Percentiles rank a stretch among this genome's conserved stretches.
Evolutionary conservation across 2,888 invertebrate species (phyloP).

Genomic region (Spilosoma lubricipeda): DNA sequence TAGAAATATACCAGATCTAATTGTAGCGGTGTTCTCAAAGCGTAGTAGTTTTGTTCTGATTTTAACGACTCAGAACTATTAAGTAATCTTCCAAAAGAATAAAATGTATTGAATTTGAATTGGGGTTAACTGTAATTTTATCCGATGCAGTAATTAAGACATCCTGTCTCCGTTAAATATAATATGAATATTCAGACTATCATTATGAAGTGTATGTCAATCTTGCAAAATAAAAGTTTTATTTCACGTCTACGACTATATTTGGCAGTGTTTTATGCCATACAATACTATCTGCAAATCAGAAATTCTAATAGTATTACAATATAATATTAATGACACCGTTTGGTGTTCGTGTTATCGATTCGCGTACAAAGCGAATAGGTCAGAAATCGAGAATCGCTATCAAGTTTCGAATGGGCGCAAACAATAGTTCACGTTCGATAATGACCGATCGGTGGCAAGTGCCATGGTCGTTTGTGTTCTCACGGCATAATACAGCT

Average conservation of each 20-base stretch:
- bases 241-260: constrained; percentile 1
- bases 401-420: constrained; percentile 21
- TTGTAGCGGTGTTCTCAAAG: not conserved
- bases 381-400: constrained; percentile 17
- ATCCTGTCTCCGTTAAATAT: not conserved
- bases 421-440: constrained; percentile 61
- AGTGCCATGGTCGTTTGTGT: constrained; percentile 65
- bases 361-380: constrained; percentile 15
- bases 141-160: not conserved
- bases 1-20: not conserved
- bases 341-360: constrained; percentile 12
- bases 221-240: not conserved
- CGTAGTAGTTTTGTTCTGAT: not conserved
- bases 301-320: not conserved
- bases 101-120: not conserved
- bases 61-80: too few relatives aligned
- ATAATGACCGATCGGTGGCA: constrained; percentile 59
- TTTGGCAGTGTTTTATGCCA: constrained; percentile 11
- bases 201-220: not conserved
- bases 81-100: not conserved
- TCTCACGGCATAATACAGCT: constrained; percentile 59
- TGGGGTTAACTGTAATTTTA: not conserved
- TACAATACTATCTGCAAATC: constrained; percentile 19
- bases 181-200: not conserved
- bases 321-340: constrained; percentile 20